Evolutionary conservation across 2,888 invertebrate genomes (phyloP), one percentile per base, ranked within the genome.

Genomic region (Erannis defoliaria): DNA sequence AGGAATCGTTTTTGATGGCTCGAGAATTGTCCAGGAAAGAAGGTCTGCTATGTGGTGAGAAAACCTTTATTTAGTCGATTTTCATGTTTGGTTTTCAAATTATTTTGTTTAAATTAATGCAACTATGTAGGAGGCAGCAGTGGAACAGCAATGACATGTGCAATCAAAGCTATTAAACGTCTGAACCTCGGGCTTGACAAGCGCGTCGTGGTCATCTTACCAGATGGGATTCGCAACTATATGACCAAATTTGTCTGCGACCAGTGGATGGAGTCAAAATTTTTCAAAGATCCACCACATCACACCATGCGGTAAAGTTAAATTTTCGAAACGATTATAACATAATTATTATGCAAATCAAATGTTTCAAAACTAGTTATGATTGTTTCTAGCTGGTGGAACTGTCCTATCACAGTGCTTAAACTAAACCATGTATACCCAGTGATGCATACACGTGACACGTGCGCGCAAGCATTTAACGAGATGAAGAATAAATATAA

Each of bases 221-320:
- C 99, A 0, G 99, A 99, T 82, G 97, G 98, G 48, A 96, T 99
- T 68, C 94, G 99, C 64, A 99, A 99, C 88, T 99, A 99, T 84
- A 97, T 99, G 96, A 97, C 98, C 0, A 99, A 98, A 85, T 98
- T 98, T 84, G 95, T 98, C 6, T 96, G 95, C 53, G 97, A 98
- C 84, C 95, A 96, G 70, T 99, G 99, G 99, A 97, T 99, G 98
- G 95, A 96, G 78, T 96, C 96, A 18, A 93, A 96, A 77, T 95
- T 95, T 72, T 94, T 95, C 70, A 88, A 88, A 59, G 72, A 80
- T 57, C 82, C 80, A 14, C 84, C 83, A 5, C 29, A 69, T 37
- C 79, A 59, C 8, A 58, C 56, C 12, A 66, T 66, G 64, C 37
- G 50, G 68, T 68, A 64, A 55, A 31, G n/a, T 6, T 18, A 10